Conservation (phyloP, 2,888 invertebrate species). For the Lochmaea crataegi region DNA sequence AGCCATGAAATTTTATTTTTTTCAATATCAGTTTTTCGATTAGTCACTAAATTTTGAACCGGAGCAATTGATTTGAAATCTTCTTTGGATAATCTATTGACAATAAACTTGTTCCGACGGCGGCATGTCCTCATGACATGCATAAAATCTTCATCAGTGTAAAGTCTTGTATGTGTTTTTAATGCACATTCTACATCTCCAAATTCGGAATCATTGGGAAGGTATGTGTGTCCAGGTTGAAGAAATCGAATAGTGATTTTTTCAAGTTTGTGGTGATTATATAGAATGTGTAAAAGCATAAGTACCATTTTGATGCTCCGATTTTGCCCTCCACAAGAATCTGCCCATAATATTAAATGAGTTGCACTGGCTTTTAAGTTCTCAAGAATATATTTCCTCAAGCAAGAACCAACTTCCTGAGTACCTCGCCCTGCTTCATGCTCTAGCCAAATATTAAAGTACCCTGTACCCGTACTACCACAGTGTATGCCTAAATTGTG, state of each 20-base stretch:
- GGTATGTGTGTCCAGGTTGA: constrained; percentile 25
- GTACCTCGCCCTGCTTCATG: constrained; percentile 10
- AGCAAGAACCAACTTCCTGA: constrained; percentile 21
- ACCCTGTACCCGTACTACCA: constrained; percentile 8
- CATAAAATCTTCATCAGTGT: constrained; percentile 19
- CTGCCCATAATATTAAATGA: constrained; percentile 12
- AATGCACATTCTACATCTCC: constrained; percentile 29
- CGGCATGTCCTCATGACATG: too few species aligned
- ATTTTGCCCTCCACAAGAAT: constrained; percentile 22
- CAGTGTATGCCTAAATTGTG: constrained; percentile 22
- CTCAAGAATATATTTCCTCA: constrained; percentile 15
- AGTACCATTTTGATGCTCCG: constrained; percentile 38
- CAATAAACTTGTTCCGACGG: too few species aligned
- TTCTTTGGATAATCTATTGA: constrained; percentile 14
- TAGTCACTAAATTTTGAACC: constrained; percentile 32
- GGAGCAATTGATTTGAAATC: constrained; percentile 37
- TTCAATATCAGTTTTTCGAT: constrained; percentile 9
- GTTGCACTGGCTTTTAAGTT: constrained; percentile 5
- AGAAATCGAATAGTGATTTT: constrained; percentile 7
- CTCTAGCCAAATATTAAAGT: constrained; percentile 22
- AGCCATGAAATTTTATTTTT: constrained; percentile 39
- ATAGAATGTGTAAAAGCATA: constrained; percentile 32
- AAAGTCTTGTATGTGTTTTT: constrained; percentile 14
- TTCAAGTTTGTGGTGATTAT: background rate
- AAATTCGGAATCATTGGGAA: constrained; percentile 24